Base-by-base conservation (phyloP, 2,113 vertebrate genomes). In the Ammodytes marinus region DNA sequence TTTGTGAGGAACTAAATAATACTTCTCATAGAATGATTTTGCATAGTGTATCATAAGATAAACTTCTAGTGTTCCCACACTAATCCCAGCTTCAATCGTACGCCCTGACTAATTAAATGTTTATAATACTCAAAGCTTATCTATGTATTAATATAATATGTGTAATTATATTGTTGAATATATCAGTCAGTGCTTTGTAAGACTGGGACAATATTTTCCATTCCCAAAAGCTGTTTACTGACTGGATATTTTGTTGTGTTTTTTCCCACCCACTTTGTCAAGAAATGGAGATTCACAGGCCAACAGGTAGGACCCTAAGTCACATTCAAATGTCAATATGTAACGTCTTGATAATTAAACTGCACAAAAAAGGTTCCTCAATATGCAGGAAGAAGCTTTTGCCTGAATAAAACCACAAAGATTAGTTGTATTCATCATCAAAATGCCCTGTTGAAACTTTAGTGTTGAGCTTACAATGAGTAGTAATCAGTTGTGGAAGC, bases 291-390 rank as follows among this genome's bases (percentile, higher is more conserved):
- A 6, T 2, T 52, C 50, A 64, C 8, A 54, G 14, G 17, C 54
- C 14, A 57, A 2, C 27, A 37, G 46, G 15, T 19, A 42, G 10
- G 15, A 66, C 12, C 58, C 27, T 37, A 3, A 39, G 59, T 43
- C 50, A 60, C 10, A 76, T 53, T 66, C n/a, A 37, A 12, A 12
- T 53, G 74, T 82, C 35, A 86, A 70, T 74, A 74, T 74, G 86
- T 84, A 77, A 79, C 64, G 40, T 64, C 6, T 63, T 14, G 5
- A 8, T 50, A 2, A 27, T 42, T 46, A 19, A 54, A 12, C 40
- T 35, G 8, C 52, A 39, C 17, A 59, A 12, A 19, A 27, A 7
- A 19, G 11, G 47, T 1, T 3, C 12, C 13, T 6, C 13, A 13
- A 10, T 27, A 17, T n/a, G 10, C 11, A 45, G 6, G 19, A 19